Percentiles rank a stretch among this genome's conserved stretches.
phyloP scores from a whole-genome alignment of 2,113 vertebrate genomes.

The Pandion haliaetus region DNA sequence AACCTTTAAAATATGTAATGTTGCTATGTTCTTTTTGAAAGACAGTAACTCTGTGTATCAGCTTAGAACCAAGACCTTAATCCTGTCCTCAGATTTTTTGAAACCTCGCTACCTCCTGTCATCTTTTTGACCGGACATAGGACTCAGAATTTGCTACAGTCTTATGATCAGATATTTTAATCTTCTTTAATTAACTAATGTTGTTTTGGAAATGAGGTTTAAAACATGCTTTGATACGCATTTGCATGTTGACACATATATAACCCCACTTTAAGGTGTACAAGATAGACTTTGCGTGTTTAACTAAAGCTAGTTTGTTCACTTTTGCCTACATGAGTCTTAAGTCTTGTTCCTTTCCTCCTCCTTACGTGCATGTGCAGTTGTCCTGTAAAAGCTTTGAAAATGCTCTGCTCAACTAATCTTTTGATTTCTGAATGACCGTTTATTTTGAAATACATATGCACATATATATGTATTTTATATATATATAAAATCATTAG shows the following conservation, averaged over 20 bases:
- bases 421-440: background rate
- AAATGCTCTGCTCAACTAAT: background rate
- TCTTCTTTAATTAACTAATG: background rate
- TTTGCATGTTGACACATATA: background rate
- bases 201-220: background rate
- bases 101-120: background rate
- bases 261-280: background rate
- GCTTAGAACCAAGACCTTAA: background rate
- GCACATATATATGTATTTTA: background rate
- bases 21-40: background rate
- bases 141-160: background rate
- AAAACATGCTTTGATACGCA: background rate
- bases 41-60: background rate
- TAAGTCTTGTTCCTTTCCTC: background rate
- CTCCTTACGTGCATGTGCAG: background rate
- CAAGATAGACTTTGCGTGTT: background rate
- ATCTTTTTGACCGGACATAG: background rate
- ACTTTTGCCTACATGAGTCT: background rate
- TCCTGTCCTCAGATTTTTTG: background rate
- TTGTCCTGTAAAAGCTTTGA: background rate
- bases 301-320: background rate
- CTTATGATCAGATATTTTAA: background rate
- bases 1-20: background rate
- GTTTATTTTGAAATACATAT: background rate
- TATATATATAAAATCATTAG: background rate